Evolutionary conservation across 1,140 invertebrate genomes (phyloP), one percentile per base, ranked within the genome.

Genomic region (Phthorimaea operculella): DNA sequence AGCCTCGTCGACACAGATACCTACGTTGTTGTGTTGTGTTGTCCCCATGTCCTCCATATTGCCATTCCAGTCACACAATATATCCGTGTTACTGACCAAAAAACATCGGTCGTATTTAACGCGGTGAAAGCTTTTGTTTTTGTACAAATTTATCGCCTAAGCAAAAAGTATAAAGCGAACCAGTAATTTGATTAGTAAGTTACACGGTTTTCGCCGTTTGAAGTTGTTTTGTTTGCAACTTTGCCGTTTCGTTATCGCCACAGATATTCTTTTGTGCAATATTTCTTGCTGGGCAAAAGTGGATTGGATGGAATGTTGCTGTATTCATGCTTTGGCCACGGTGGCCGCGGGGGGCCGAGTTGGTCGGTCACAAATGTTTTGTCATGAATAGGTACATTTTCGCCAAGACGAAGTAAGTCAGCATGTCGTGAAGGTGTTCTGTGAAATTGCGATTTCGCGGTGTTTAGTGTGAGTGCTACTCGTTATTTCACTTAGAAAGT

Each of bases 401-500:
- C 21, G 61, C 57, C 55, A 52, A 61, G 55, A 64, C 63, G 62
- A 68, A 62, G 59, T 65, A 59, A 66, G 58, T 17, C 49, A 64
- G 52, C 53, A 57, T 67, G 59, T 59, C 68, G 62, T 42, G 47
- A 48, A 62, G 59, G 55, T 70, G 64, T 71, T 70, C 64, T 71
- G 66, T 68, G 66, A 67, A 80, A 76, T 74, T 70, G 36, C 60
- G 59, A 74, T 79, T 79, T 76, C 68, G 63, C 69, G 74, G 59
- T 58, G 51, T 65, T 63, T 45, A 45, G 57, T 15, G 44, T 4
- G 39, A 9, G 44, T 47, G 16, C 12, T 66, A 62, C 56, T 60
- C 57, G 51, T 57, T 66, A 64, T 72, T 71, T 69, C 66, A 68
- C 63, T 73, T 79, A 73, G 74, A 81, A 79, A 81, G 71, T 67